Evolutionary conservation across 2,113 vertebrate genomes (phyloP), one percentile per base, ranked within the genome.

Genomic region (Saguinus midas): DNA sequence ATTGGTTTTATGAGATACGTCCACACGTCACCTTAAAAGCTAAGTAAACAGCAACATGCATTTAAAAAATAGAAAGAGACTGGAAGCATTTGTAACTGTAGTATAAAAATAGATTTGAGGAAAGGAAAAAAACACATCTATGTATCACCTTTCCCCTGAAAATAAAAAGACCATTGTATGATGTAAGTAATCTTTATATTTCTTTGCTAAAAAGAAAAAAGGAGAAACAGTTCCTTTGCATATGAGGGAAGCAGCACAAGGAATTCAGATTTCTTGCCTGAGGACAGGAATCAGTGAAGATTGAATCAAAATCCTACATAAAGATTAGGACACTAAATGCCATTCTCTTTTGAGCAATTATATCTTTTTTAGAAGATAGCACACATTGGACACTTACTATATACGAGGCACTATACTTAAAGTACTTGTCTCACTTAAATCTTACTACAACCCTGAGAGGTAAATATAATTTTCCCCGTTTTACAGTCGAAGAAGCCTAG

Each of bases 1-100:
- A 86, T 50, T 94, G 66, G 76, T 95, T 96, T 96, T 57, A 58
- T 70, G 84, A 97, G 21, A 96, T 95, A 91, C 66, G 12, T 87
- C 91, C 58, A 86, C 61, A 66, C 35, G 55, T 85, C 58, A 95
- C 50, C 89, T 89, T 92, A 95, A 91, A 97, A 94, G 12, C 25
- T 84, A 92, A 95, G 12, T 87, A 91, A 96, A 91, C 43, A 95
- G 61, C 7, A 84, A 92, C 13, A 37, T 83, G 48, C 27, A 21
- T 87, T 79, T 50, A 84, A 57, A 89, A 94, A 96, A 76, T 6
- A 76, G 32, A 87, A 70, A 93, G 70, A 94, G 29, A 83, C 2
- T 29, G 84, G 29, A 95, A 70, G 27, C 5, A 81, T 64, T 90
- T 90, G 92, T 40, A 84, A 90, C 23, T 75, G 89, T 57, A 64